Conservation (phyloP, 2,797 vertebrate species). For the Delichon dasypus region DNA sequence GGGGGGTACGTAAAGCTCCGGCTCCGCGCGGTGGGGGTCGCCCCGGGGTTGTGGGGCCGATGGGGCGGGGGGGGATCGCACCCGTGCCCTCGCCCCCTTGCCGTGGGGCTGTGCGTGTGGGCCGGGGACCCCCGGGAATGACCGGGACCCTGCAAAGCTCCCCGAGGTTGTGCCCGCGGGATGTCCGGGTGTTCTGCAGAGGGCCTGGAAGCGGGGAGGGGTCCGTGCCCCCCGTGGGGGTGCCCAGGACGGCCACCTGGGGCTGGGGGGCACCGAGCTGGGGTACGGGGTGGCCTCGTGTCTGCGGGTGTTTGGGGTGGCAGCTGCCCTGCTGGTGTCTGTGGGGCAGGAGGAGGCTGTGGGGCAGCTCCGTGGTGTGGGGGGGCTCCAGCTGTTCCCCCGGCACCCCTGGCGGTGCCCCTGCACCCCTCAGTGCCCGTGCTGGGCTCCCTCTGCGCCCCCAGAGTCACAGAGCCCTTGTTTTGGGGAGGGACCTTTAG, state of each 20-base stretch:
- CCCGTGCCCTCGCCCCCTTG: no score
- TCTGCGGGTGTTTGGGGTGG: not conserved
- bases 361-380: not conserved
- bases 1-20: not conserved
- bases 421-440: not conserved
- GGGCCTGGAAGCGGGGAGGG: not conserved
- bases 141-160: no score
- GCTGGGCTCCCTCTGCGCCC: not conserved
- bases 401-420: not conserved
- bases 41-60: not conserved
- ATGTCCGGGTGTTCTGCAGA: fast-evolving
- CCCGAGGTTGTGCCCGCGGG: not conserved
- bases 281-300: fast-evolving
- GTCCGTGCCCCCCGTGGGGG: not conserved
- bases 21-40: not conserved
- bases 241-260: fast-evolving
- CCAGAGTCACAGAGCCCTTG: fast-evolving
- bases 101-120: fast-evolving
- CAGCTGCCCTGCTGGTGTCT: not conserved
- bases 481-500: not conserved
- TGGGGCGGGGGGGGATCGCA: not conserved
- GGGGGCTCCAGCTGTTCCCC: not conserved
- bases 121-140: not conserved
- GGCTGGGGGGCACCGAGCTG: not conserved
- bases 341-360: not conserved